phyloP scores from a whole-genome alignment of 2,797 vertebrate genomes.

The Aulostomus chinensis region DNA sequence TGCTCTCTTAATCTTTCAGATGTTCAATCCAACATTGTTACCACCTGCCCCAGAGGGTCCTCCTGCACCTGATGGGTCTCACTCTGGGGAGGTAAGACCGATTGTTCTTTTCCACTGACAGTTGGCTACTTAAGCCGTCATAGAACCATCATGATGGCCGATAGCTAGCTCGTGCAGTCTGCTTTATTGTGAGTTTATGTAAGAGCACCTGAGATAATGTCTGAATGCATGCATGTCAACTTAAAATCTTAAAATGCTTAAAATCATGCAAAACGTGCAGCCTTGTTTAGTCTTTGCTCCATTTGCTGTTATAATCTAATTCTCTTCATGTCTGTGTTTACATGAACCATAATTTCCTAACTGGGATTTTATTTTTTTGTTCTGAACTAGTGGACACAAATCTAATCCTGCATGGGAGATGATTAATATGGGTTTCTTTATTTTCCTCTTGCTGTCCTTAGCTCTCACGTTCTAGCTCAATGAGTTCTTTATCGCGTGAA shows the following conservation, averaged over 20 bases:
- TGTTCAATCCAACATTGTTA: conserved; percentile 78
- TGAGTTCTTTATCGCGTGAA: conserved; percentile 98
- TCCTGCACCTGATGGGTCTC: conserved; percentile 75
- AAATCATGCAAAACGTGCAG: conserved; percentile 39
- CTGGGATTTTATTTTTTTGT: conserved; percentile 28
- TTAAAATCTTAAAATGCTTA: conserved; percentile 36
- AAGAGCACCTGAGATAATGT: neutral
- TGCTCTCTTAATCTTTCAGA: conserved; percentile 65
- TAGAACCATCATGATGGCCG: conserved; percentile 32
- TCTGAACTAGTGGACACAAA: conserved; percentile 48
- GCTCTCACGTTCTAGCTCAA: conserved; percentile 98
- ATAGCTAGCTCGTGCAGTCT: conserved; percentile 41
- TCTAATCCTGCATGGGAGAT: conserved; percentile 78
- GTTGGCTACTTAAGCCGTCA: neutral
- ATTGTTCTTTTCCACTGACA: neutral
- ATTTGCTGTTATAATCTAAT: conserved; percentile 43
- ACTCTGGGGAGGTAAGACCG: conserved; percentile 88
- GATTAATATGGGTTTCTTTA: conserved; percentile 79
- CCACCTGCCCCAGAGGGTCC: conserved; percentile 82
- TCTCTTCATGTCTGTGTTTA: conserved; percentile 25
- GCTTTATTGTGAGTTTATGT: conserved; percentile 19
- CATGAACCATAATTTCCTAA: conserved; percentile 35
- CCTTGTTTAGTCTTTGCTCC: conserved; percentile 20
- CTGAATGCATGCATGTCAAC: conserved; percentile 35
- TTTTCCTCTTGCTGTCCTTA: conserved; percentile 83